Evolutionary conservation across 2,797 vertebrate genomes (phyloP), one percentile per base, ranked within the genome.

Genomic region (Pempheris klunzingeri): DNA sequence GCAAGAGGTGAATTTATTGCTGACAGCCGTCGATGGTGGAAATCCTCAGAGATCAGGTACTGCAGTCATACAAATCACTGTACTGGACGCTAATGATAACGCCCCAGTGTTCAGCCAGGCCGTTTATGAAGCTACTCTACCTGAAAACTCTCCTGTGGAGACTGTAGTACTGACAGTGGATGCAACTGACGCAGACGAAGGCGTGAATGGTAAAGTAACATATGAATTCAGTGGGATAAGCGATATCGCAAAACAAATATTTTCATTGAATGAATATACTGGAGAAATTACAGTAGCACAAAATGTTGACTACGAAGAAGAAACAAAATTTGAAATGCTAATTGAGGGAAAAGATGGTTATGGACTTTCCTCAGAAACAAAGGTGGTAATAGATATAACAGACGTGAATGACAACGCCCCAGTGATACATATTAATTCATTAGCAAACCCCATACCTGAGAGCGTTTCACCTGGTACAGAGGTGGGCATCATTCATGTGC

Each of bases 61-160:
- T 77, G 81, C 86, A 17, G 32, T 82, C n/a, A 91, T 94, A 58
- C 86, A 90, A 18, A 81, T 93, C 36, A 86, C 65, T 69, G 88
- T 93, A 2, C 83, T 94, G 3, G 93, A 94, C 84, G 89, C 90
- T 54, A 94, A 94, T 65, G 93, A 94, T 85, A 92, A 94, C 64
- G 78, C 83, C 10, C 93, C 93, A 9, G 83, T 92, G 5, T 94
- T 94, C 60, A 87, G 34, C 14, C 76, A 93, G 74, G 28, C 67
- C 12, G 55, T 88, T 2, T 93, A 93, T 82, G 68, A 61, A 69
- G 87, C 85, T 1, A 82, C 53, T 9, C 28, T 93, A 13, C 68
- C 83, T 0, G 92, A 93, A 81, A 92, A 93, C 52, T 77, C 87
- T 0, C 65, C 74, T 0, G 0, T 86, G 1, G 44, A 87, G 17